Evolutionary conservation across 1,140 invertebrate genomes (phyloP).

Genomic region (Drosophila willistoni): DNA sequence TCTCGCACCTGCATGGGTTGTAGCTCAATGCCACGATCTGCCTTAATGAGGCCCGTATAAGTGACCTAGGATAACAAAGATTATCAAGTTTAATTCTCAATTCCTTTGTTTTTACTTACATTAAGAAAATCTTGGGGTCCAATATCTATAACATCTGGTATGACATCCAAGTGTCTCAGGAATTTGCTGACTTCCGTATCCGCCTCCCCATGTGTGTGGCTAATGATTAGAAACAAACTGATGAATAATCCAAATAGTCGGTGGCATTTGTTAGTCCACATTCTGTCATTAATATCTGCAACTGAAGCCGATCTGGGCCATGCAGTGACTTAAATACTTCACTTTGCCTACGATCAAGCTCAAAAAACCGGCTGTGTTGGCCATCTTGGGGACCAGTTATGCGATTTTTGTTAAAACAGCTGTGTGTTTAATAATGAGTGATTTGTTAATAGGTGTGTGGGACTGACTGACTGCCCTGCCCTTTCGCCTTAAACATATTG

Average conservation of each 20-base stretch:
- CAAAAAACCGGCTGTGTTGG: constrained; percentile 9
- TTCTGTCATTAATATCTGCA: constrained; percentile 7
- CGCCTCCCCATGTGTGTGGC: neutral
- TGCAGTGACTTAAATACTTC: constrained; percentile 34
- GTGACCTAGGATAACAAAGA: constrained; percentile 45
- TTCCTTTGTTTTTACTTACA: constrained; percentile 34
- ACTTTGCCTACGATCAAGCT: neutral
- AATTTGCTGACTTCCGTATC: constrained; percentile 69
- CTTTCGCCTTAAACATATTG: neutral
- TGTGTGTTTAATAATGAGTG: constrained; percentile 4
- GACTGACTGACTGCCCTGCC: constrained; percentile 5
- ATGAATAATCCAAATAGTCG: constrained; percentile 6
- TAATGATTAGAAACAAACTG: neutral
- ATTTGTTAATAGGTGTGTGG: neutral
- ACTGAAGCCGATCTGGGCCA: neutral
- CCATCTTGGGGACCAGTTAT: neutral
- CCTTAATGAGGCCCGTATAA: constrained; percentile 85
- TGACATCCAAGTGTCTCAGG: constrained; percentile 62
- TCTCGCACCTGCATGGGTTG: constrained; percentile 89
- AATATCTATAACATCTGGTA: constrained; percentile 74
- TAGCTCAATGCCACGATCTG: constrained; percentile 87
- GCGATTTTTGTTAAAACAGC: constrained; percentile 32
- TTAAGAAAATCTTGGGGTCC: constrained; percentile 76
- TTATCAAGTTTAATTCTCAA: neutral
- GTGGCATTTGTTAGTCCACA: constrained; percentile 14